Evolutionary conservation across 2,888 invertebrate species (phyloP), one percentile per base, ranked within the genome.

Genomic region (Ormyrus thymus): DNA sequence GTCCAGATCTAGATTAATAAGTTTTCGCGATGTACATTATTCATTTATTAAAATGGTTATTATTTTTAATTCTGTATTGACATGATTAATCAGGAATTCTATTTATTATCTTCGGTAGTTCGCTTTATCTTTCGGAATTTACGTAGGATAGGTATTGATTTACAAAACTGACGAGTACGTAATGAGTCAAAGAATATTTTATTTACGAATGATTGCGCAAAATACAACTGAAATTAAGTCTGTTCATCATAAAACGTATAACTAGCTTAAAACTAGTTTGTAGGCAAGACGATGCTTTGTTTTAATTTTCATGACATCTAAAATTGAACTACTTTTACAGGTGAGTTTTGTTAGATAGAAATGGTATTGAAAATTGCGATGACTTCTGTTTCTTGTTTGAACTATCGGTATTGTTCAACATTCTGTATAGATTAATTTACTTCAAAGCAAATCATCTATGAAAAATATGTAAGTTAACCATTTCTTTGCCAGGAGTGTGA

Each of bases 181-280:
- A 7, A 29, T 29, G 29, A 29, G 29, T 29, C 29, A 61, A 13
- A n/a, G 9, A 66, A n/a, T 48, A 50, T 43, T 7, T 53, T 73
- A 74, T 78, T 56, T 62, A 6, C 45, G 15, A 55, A 15, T 64
- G 68, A 68, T 72, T 71, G 48, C 15, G 61, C 72, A 72, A 71
- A 29, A 29, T 29, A 29, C 29, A 29, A 29, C 29, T 29, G 29
- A 29, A 29, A 29, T 29, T 29, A 29, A 29, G 29, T 4, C 29
- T 4, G 29, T 4, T 29, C 29, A 0, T 4, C 29, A 4, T 29
- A 4, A 29, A 29, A 29, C 29, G 29, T 29, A 29, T 29, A 29
- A 29, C 29, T 29, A 29, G 29, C 29, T 29, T 29, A 29, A 29
- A 13, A 59, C 59, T 58, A n/a, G 29, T 59, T 13, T 15, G 46